Conservation (phyloP, 2,797 vertebrate species). For the Discoglossus pictus region DNA sequence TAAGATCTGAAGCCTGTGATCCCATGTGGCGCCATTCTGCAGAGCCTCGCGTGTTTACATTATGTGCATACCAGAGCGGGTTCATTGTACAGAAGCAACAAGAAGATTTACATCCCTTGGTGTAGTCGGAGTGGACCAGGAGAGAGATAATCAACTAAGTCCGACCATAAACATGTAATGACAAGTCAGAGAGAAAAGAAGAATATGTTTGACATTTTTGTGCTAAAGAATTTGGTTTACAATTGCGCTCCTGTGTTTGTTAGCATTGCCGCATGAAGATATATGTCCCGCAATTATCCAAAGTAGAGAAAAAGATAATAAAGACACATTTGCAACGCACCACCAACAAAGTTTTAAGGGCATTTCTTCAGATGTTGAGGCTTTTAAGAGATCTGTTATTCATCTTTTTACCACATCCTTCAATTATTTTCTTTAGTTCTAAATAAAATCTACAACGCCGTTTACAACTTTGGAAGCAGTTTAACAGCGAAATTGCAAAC, state of each 20-base stretch:
- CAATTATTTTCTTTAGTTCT: conserved; percentile 48
- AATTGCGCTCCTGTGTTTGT: conserved; percentile 40
- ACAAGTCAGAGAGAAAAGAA: conserved; percentile 18
- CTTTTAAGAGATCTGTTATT: conserved; percentile 45
- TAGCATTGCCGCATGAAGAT: conserved; percentile 41
- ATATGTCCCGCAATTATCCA: conserved; percentile 42
- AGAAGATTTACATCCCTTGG: conserved; percentile 24
- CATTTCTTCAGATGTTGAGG: conserved; percentile 40
- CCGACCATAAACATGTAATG: conserved; percentile 42
- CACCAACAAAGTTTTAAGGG: conserved; percentile 48
- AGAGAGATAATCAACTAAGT: conserved; percentile 33
- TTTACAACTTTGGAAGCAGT: conserved; percentile 43
- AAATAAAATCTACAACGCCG: conserved; percentile 47
- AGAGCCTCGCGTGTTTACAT: conserved; percentile 12
- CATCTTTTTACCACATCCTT: conserved; percentile 47
- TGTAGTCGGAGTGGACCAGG: conserved; percentile 12
- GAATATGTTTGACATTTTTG: conserved; percentile 48
- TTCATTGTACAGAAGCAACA: conserved; percentile 10
- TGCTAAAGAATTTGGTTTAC: conserved; percentile 46
- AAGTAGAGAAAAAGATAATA: conserved; percentile 37
- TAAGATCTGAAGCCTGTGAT: too few species aligned
- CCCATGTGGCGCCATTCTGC: background rate
- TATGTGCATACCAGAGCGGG: conserved; percentile 17
- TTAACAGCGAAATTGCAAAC: conserved; percentile 44
- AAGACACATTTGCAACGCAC: conserved; percentile 46